phyloP scores from a whole-genome alignment of 1,140 invertebrate species.

The Anagrus nilaparvatae region DNA sequence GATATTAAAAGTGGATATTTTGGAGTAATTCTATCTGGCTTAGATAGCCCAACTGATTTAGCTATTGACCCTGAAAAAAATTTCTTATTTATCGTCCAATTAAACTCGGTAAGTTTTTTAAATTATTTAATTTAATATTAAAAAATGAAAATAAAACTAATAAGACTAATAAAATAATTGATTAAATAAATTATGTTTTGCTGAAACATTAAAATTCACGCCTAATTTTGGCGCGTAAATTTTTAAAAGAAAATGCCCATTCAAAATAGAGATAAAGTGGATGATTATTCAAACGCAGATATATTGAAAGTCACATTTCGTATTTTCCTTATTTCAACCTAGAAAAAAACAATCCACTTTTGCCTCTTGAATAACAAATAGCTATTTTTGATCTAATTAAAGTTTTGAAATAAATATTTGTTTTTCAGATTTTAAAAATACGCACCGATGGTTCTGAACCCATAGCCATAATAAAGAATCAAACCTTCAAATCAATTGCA shows the following conservation, averaged over 20 bases:
- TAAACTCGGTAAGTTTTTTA: constrained; percentile 6
- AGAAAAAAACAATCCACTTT: too few relatives aligned
- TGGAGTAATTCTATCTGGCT: neutral
- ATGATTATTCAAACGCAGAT: neutral
- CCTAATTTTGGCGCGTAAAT: neutral
- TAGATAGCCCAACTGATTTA: neutral
- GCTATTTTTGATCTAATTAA: too few relatives aligned
- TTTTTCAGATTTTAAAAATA: constrained; percentile 5
- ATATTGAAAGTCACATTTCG: neutral
- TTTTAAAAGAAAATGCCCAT: neutral
- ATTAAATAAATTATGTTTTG: neutral
- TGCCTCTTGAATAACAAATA: too few relatives aligned
- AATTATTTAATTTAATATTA: neutral
- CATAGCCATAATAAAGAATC: neutral
- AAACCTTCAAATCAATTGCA: neutral
- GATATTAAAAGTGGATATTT: neutral
- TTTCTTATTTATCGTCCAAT: constrained; percentile 9
- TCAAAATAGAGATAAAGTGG: neutral
- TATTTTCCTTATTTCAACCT: neutral
- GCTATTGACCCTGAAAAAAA: neutral
- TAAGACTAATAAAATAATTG: neutral
- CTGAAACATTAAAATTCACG: neutral
- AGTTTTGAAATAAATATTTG: too few relatives aligned
- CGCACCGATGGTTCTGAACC: neutral
- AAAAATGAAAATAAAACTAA: neutral